Evolutionary conservation across 2,113 vertebrate species (phyloP), one percentile per base, ranked within the genome.

Genomic region (Ageneiosus marmoratus): DNA sequence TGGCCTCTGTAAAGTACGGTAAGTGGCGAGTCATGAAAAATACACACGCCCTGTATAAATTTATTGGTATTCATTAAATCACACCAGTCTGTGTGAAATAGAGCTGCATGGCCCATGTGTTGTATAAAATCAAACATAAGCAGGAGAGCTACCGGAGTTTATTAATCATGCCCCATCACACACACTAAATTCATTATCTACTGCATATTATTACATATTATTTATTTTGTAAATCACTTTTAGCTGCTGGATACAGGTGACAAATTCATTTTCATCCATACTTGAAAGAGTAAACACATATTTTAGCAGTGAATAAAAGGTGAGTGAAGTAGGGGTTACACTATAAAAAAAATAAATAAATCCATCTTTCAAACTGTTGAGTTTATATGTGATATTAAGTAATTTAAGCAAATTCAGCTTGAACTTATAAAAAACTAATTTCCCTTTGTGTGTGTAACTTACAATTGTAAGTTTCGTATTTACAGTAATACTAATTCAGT

Each of bases 41-140:
- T 15, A 18, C 69, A 76, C 32, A 58, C 58, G 74, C 53, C 69
- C 77, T 67, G 72, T 83, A 63, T 76, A 83, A 83, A 77, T 60
- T 86, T 37, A 69, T 18, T 83, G 78, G 79, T 84, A 79, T 82
- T 88, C 74, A 86, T 88, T 88, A 79, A 60, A 73, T 50, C 48
- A 32, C 24, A 56, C 69, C 34, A 74, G 77, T 32, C 50, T 74
- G 50, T 73, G 41, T 63, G 56, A 58, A 75, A 72, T 63, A 29
- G 65, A 46, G 53, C 44, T 75, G 53, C 69, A 82, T 73, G 53
- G 74, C 63, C 41, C 58, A 27, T 9, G 29, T 76, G 60, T 50
- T 70, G 50, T 67, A 77, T 81, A 6, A 48, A 53, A 70, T 65
- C 15, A 51, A 63, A 79, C 46, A 80, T 58, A 72, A 81, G 13